Conservation (phyloP, 2,797 vertebrate genomes). For the Echeneis naucrates region DNA sequence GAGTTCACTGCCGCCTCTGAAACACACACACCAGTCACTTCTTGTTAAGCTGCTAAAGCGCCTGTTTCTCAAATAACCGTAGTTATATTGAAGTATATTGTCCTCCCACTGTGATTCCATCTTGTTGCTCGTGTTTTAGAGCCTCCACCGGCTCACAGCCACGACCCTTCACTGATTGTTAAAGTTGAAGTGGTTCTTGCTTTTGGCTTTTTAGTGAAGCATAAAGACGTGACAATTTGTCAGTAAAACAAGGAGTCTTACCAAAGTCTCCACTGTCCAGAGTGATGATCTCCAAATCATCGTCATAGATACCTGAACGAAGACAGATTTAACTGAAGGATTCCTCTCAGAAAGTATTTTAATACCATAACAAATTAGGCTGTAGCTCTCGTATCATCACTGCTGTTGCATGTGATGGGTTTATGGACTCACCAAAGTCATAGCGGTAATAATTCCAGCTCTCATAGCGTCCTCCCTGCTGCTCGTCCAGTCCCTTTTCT, state of each 20-base stretch:
- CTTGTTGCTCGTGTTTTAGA: background rate
- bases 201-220: too few species aligned
- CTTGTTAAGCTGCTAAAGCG: background rate
- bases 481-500: constrained; percentile 93
- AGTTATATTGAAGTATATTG: too few species aligned
- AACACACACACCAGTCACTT: constrained; percentile 38
- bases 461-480: constrained; percentile 92
- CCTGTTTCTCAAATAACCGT: background rate
- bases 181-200: too few species aligned
- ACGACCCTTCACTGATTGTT: too few species aligned
- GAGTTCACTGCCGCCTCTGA: constrained; percentile 95
- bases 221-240: too few species aligned
- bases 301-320: constrained; percentile 94
- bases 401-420: background rate
- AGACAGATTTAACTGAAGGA: background rate
- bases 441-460: constrained; percentile 98
- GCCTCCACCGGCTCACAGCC: background rate
- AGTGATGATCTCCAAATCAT: constrained; percentile 96
- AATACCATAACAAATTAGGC: background rate
- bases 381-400: background rate
- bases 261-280: constrained; percentile 97
- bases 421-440: constrained; percentile 89
- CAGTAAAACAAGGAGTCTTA: constrained; percentile 67
- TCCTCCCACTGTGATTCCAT: too few species aligned
- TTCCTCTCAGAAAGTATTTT: background rate